Evolutionary conservation across 1,140 invertebrate species (phyloP).

Genomic region (Drosophila ogumai): DNA sequence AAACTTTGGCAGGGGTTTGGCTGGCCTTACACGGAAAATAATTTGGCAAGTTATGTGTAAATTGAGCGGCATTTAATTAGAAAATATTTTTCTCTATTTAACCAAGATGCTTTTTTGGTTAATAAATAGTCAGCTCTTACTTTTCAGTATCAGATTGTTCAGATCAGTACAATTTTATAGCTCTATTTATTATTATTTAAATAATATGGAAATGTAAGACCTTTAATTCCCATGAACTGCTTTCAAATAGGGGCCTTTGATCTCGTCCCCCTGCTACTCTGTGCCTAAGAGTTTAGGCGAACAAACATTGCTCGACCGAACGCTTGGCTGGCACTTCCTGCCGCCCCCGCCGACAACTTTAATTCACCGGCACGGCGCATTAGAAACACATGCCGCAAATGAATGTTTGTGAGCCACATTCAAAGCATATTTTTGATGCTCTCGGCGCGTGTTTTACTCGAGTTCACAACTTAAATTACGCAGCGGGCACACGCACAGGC

Average conservation of each 20-base stretch:
- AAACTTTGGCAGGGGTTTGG: conserved; percentile 16
- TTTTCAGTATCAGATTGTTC: too few species aligned
- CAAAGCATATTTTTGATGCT: conserved; percentile 66
- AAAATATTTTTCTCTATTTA: neutral
- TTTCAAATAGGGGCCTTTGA: conserved; percentile 17
- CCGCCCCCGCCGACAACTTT: neutral
- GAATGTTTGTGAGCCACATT: conserved; percentile 43
- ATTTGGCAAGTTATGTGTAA: neutral
- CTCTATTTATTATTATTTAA: neutral
- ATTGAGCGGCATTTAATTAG: neutral
- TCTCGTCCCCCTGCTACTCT: neutral
- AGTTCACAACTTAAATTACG: conserved; percentile 77
- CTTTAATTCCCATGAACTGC: conserved; percentile 5
- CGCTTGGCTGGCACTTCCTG: conserved; percentile 37
- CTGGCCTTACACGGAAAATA: conserved; percentile 5
- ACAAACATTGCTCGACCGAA: conserved; percentile 41
- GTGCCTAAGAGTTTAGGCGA: conserved; percentile 9
- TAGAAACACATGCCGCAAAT: conserved; percentile 69
- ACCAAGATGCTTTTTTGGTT: too few species aligned
- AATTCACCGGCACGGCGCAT: conserved; percentile 21
- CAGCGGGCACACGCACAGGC: conserved; percentile 57
- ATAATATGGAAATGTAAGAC: neutral
- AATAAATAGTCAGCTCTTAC: too few species aligned
- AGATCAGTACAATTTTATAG: too few species aligned
- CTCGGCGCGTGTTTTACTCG: conserved; percentile 65